Evolutionary conservation across 2,797 vertebrate genomes (phyloP).

Genomic region (Clarias fuscus): DNA sequence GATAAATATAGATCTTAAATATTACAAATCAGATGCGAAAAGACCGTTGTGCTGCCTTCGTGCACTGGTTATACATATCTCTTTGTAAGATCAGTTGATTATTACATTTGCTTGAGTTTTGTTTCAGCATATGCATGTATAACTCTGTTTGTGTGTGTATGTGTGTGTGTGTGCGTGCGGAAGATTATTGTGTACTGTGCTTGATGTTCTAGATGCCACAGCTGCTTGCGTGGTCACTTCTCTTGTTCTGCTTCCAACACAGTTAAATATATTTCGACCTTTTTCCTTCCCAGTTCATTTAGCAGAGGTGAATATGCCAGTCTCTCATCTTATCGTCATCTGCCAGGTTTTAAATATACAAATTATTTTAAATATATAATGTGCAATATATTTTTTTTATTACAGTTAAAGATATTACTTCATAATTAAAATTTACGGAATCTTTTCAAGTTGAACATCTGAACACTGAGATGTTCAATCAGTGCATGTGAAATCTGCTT

Average conservation of each 20-base stretch:
- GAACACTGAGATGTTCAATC: too few relatives aligned
- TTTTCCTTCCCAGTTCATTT: not conserved
- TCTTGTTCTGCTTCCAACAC: slow-evolving; percentile 16
- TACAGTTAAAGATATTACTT: too few relatives aligned
- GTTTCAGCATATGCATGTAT: not conserved
- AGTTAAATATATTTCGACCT: slow-evolving; percentile 39
- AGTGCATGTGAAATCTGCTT: not conserved
- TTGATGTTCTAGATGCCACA: slow-evolving; percentile 47
- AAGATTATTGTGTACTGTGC: slow-evolving; percentile 16
- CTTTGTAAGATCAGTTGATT: not conserved
- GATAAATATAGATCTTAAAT: not conserved
- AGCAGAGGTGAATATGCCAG: not conserved
- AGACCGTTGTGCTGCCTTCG: not conserved
- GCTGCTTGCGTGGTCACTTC: slow-evolving; percentile 45
- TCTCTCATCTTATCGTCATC: too few relatives aligned
- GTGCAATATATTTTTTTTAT: too few relatives aligned
- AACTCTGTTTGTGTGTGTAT: not conserved
- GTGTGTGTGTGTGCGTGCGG: not conserved
- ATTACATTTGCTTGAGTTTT: not conserved
- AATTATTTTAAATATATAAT: too few relatives aligned
- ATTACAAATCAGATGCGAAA: not conserved
- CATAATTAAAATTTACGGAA: too few relatives aligned
- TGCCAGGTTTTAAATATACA: too few relatives aligned
- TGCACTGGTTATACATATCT: not conserved
- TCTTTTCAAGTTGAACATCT: too few relatives aligned